Conservation (phyloP, 1,140 invertebrate species). For the Bicyclus anynana region DNA sequence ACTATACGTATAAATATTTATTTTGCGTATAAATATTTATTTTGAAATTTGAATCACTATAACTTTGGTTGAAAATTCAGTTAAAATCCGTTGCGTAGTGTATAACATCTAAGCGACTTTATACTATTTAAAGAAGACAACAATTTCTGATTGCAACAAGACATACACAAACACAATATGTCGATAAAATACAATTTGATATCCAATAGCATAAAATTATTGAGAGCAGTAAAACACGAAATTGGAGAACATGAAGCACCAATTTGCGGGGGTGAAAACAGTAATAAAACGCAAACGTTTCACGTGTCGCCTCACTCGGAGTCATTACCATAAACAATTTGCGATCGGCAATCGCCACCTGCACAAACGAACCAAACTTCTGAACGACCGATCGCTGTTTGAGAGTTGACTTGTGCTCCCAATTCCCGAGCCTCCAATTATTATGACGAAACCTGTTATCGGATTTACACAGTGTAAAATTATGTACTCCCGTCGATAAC, state of each 20-base stretch:
- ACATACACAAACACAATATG: no score
- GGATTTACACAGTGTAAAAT: neutral
- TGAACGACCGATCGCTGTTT: conserved; percentile 5
- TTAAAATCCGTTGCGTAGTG: no score
- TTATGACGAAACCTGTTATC: neutral
- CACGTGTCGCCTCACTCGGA: conserved; percentile 33
- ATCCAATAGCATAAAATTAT: neutral
- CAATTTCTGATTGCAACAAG: neutral
- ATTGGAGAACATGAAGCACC: conserved; percentile 19
- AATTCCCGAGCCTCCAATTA: neutral
- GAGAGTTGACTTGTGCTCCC: conserved; percentile 1
- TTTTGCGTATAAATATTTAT: no score
- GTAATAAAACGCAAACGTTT: conserved; percentile 34
- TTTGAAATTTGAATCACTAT: no score
- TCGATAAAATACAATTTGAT: neutral
- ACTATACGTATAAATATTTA: no score
- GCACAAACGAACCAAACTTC: conserved; percentile 15
- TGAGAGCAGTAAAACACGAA: neutral
- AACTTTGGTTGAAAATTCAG: no score
- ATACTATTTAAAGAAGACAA: no score
- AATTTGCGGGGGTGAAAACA: conserved; percentile 18
- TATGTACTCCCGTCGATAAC: neutral
- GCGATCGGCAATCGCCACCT: conserved; percentile 30
- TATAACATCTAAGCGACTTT: no score
- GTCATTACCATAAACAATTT: conserved; percentile 57